phyloP scores from a whole-genome alignment of 2,797 vertebrate species.

The Spondyliosoma cantharus region DNA sequence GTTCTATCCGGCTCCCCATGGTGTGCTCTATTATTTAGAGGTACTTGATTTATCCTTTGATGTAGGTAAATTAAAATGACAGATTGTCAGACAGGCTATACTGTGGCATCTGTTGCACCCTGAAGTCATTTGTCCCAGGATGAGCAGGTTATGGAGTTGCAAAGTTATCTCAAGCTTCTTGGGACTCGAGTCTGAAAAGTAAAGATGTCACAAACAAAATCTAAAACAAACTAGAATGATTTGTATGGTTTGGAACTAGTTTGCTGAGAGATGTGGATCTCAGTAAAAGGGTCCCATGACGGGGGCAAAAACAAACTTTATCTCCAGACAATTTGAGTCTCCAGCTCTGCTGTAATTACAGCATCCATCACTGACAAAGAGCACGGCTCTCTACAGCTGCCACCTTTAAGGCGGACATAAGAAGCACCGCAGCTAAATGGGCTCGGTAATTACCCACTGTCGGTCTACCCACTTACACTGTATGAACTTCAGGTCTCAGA shows the following conservation, averaged over 20 bases:
- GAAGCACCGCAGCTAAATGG: slow-evolving; percentile 61
- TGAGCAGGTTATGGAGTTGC: background rate
- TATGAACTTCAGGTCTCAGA: slow-evolving; percentile 35
- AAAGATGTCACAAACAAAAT: slow-evolving; percentile 8
- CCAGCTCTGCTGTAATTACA: slow-evolving; percentile 68
- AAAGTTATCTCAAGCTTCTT: slow-evolving; percentile 16
- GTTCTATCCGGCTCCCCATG: slow-evolving; percentile 40
- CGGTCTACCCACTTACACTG: slow-evolving; percentile 45
- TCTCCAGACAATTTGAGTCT: slow-evolving; percentile 37
- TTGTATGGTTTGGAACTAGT: background rate
- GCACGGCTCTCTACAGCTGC: slow-evolving; percentile 51
- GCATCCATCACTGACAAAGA: slow-evolving; percentile 62
- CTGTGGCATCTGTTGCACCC: slow-evolving; percentile 35
- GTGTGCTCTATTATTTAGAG: slow-evolving; percentile 63
- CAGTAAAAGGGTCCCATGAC: slow-evolving; percentile 21
- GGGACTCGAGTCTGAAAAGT: slow-evolving; percentile 8
- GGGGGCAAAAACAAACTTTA: slow-evolving; percentile 12
- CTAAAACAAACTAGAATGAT: background rate
- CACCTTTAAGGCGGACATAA: slow-evolving; percentile 66
- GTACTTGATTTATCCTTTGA: slow-evolving; percentile 47
- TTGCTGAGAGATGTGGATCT: slow-evolving; percentile 9
- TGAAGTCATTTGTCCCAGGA: slow-evolving; percentile 40
- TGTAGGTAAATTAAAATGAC: slow-evolving; percentile 62
- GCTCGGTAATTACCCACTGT: slow-evolving; percentile 77
- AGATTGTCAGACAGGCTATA: slow-evolving; percentile 42